A percentile compares a stretch with the other conserved stretches of the same genome.
These are phyloP conservation scores for Cerastis rubricosa DNA, from an alignment of 2,888 invertebrate genomes.

Conservation along the genomic window DNA sequence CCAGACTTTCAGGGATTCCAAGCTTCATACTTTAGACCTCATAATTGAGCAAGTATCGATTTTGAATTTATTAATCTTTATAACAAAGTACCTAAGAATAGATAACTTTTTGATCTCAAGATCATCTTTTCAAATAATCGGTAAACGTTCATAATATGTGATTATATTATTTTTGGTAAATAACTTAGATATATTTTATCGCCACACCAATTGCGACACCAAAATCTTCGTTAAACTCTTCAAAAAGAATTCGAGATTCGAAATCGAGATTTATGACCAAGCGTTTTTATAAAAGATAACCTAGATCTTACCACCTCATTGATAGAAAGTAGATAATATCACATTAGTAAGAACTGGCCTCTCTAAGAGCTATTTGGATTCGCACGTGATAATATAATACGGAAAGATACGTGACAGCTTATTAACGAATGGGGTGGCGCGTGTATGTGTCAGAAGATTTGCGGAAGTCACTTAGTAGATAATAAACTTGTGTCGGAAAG, in stretches of 20 bases:
- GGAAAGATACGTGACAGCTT: constrained; percentile 10
- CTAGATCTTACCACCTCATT: not conserved
- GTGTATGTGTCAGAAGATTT: not conserved
- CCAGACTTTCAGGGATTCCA: too few relatives aligned
- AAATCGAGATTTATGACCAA: not conserved
- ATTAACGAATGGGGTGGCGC: not conserved
- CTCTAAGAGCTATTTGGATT: not conserved
- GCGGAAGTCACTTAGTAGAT: not conserved
- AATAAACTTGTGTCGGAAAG: not conserved
- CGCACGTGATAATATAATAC: not conserved
- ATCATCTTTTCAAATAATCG: too few relatives aligned
- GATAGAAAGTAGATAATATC: constrained; percentile 1
- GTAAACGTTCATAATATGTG: too few relatives aligned
- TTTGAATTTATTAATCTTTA: not conserved
- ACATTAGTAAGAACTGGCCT: not conserved
- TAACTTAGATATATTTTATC: not conserved
- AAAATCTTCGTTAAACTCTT: not conserved
- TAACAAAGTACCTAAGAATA: too few relatives aligned
- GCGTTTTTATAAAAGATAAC: not conserved
- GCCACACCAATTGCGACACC: not conserved
- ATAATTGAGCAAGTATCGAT: not conserved
- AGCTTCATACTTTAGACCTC: too few relatives aligned
- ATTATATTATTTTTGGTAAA: too few relatives aligned
- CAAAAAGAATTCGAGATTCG: not conserved
- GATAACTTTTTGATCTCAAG: too few relatives aligned